phyloP scores from a whole-genome alignment of 2,888 invertebrate genomes.

The Beris morrisii region DNA sequence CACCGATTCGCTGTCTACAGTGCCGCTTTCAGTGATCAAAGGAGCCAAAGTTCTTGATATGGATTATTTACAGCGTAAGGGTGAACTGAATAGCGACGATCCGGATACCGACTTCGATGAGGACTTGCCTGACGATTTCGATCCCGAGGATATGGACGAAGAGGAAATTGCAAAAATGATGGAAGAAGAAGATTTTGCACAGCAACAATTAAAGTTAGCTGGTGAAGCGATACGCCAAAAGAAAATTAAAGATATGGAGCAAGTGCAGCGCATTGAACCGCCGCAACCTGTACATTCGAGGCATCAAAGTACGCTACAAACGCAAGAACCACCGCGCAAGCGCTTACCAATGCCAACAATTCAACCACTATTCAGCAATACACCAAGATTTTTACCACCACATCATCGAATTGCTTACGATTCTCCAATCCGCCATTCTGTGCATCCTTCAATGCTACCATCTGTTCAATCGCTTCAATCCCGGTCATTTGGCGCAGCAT shows the following conservation, averaged over 20 bases:
- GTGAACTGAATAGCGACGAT: conserved; percentile 51
- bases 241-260: conserved; percentile 60
- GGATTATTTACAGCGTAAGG: conserved; percentile 54
- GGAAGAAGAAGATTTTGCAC: conserved; percentile 64
- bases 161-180: conserved; percentile 62
- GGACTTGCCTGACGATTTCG: conserved; percentile 56
- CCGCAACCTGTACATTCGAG: conserved; percentile 37
- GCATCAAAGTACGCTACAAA: conserved; percentile 43
- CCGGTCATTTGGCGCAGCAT: neutral
- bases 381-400: conserved; percentile 28
- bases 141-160: conserved; percentile 58
- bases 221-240: conserved; percentile 56
- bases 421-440: conserved; percentile 19
- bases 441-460: conserved; percentile 28
- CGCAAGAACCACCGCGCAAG: conserved; percentile 55
- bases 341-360: conserved; percentile 54
- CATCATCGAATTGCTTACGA: conserved; percentile 29
- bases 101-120: conserved; percentile 44
- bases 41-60: conserved; percentile 55
- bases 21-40: conserved; percentile 54
- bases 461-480: conserved; percentile 34
- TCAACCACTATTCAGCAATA: conserved; percentile 50
- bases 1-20: conserved; percentile 52
- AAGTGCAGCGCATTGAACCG: conserved; percentile 45
- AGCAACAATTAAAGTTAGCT: conserved; percentile 59